Conservation (phyloP, 1,140 invertebrate species). For the Rhopalosiphum padi region DNA sequence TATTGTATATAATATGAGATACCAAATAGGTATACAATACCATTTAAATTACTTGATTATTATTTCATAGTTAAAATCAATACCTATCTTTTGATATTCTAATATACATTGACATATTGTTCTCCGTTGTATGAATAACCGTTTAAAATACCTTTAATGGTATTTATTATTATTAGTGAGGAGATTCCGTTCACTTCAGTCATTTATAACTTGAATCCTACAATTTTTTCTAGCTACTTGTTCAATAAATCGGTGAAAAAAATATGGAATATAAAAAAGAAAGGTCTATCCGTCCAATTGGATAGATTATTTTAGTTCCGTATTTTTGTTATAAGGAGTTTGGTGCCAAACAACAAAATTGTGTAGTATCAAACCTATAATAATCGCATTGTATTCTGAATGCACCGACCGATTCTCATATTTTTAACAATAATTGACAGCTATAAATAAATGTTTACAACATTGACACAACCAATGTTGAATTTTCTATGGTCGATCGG, state of each 20-base stretch:
- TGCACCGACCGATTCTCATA: too few species aligned
- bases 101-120: not conserved
- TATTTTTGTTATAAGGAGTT: too few species aligned
- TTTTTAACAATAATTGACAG: not conserved
- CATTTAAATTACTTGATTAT: not conserved
- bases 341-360: not conserved
- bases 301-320: not conserved
- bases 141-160: not conserved
- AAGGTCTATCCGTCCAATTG: not conserved
- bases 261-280: not conserved
- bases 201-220: too few species aligned
- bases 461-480: not conserved
- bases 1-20: not conserved
- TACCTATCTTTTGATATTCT: not conserved
- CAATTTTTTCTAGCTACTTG: not conserved
- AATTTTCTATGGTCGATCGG: not conserved
- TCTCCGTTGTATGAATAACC: not conserved
- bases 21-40: not conserved
- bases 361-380: too few species aligned
- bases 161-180: not conserved
- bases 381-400: too few species aligned
- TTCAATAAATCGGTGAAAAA: not conserved
- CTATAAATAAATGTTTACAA: not conserved
- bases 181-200: not conserved
- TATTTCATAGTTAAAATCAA: not conserved